Conservation (phyloP, 1,140 invertebrate species). For the Trichonephila clavata region DNA sequence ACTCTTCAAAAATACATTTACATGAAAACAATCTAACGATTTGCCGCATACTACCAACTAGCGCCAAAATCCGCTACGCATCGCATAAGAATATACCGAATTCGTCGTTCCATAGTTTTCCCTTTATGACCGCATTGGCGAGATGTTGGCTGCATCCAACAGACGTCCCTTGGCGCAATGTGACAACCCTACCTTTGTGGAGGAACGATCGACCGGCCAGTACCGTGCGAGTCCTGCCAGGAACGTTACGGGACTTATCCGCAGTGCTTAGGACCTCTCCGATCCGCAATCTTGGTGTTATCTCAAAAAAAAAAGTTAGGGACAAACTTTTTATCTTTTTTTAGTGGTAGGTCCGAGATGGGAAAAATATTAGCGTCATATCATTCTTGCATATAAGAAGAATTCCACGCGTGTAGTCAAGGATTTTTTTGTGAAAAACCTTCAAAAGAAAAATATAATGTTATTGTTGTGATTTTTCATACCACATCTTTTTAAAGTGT, state of each 20-base stretch:
- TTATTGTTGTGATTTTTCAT: slow-evolving; percentile 37
- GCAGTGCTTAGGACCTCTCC: slow-evolving; percentile 49
- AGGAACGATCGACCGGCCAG: slow-evolving; percentile 70
- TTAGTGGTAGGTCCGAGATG: background rate
- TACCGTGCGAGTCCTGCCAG: slow-evolving; percentile 53
- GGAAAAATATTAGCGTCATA: background rate
- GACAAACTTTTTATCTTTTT: background rate
- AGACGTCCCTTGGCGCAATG: slow-evolving; percentile 61
- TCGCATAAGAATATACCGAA: background rate
- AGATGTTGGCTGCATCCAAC: slow-evolving; percentile 14
- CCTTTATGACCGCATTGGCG: slow-evolving; percentile 20
- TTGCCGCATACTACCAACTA: slow-evolving; percentile 47
- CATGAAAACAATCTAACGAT: slow-evolving; percentile 68
- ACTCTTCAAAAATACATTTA: slow-evolving; percentile 73
- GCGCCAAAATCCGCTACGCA: slow-evolving; percentile 46
- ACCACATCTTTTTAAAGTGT: background rate
- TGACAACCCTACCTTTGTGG: slow-evolving; percentile 70
- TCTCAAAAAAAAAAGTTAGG: slow-evolving; percentile 31
- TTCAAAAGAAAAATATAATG: slow-evolving; percentile 1
- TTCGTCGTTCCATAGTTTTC: background rate
- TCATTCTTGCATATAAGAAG: background rate
- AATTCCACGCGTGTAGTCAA: background rate
- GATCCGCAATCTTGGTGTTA: slow-evolving; percentile 37
- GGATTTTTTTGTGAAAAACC: background rate
- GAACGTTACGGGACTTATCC: slow-evolving; percentile 62